A percentile compares a stretch with the other conserved stretches of the same genome.
Conservation (phyloP, 2,113 vertebrate species). For the Oryzias curvinotus region DNA sequence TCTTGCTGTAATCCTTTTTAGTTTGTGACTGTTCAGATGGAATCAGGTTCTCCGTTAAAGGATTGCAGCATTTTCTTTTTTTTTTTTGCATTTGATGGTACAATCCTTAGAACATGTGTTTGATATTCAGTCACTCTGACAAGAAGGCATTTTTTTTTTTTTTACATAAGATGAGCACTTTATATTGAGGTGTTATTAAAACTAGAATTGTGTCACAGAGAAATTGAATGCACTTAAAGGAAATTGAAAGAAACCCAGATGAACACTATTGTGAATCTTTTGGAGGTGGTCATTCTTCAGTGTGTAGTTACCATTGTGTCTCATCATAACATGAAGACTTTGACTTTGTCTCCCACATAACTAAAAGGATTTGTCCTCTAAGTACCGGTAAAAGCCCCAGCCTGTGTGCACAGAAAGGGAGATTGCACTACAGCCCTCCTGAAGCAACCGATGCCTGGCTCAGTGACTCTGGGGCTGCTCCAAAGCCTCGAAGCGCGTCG, state of each 20-base stretch:
- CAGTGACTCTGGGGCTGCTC: conserved; percentile 36
- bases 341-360: conserved; percentile 16
- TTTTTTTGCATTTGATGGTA: background rate
- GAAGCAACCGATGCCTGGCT: conserved; percentile 54
- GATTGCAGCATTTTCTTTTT: background rate
- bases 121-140: background rate
- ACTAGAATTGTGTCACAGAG: conserved; percentile 36
- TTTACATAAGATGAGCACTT: background rate
- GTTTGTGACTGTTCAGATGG: no score
- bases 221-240: conserved; percentile 18
- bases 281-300: conserved; percentile 37
- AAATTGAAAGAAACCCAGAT: conserved; percentile 46
- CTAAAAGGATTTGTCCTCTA: conserved; percentile 47
- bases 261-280: conserved; percentile 32
- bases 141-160: background rate
- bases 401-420: conserved; percentile 9
- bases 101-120: background rate
- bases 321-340: conserved; percentile 47
- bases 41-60: no score
- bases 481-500: conserved; percentile 56
- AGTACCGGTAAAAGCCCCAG: conserved; percentile 2
- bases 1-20: no score
- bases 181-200: conserved; percentile 9
- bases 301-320: conserved; percentile 42
- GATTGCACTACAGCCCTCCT: conserved; percentile 49